phyloP scores from a whole-genome alignment of 2,888 invertebrate species.

The Amiota communis region DNA sequence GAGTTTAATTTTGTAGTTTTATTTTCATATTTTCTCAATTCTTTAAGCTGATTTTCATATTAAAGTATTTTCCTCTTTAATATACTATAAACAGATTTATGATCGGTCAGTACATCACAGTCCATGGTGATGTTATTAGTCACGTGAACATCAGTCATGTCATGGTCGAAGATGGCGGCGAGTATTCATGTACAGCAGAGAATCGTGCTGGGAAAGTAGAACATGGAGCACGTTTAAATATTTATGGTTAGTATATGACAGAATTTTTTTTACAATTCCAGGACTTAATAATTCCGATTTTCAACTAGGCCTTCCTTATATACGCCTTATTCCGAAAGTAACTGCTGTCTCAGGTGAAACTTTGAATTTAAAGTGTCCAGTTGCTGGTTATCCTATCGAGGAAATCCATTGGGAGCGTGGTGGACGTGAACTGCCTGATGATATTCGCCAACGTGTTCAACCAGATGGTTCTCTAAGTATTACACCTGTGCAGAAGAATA shows the following conservation, averaged over 20 bases:
- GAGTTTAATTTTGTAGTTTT: not conserved
- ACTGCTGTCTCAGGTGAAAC: constrained; percentile 86
- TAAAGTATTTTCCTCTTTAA: not conserved
- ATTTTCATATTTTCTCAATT: constrained; percentile 26
- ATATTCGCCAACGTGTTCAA: constrained; percentile 83
- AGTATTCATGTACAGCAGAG: constrained; percentile 84
- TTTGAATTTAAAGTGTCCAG: constrained; percentile 84
- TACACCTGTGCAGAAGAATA: constrained; percentile 82
- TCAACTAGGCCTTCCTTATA: constrained; percentile 81
- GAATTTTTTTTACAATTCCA: not conserved
- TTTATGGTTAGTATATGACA: constrained; percentile 78
- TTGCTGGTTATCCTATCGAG: constrained; percentile 87
- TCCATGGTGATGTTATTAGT: constrained; percentile 87
- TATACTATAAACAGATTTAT: constrained; percentile 76
- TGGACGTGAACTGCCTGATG: constrained; percentile 83
- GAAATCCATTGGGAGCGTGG: constrained; percentile 86
- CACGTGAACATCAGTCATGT: constrained; percentile 87
- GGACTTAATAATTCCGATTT: not conserved
- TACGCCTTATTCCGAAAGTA: constrained; percentile 85
- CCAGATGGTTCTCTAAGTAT: constrained; percentile 84
- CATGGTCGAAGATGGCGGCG: constrained; percentile 86
- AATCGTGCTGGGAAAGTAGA: constrained; percentile 83
- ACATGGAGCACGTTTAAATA: constrained; percentile 84
- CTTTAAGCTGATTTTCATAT: constrained; percentile 26
- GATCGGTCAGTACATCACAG: constrained; percentile 84